Conservation (phyloP, 2,113 vertebrate genomes). For the Prinia subflava region DNA sequence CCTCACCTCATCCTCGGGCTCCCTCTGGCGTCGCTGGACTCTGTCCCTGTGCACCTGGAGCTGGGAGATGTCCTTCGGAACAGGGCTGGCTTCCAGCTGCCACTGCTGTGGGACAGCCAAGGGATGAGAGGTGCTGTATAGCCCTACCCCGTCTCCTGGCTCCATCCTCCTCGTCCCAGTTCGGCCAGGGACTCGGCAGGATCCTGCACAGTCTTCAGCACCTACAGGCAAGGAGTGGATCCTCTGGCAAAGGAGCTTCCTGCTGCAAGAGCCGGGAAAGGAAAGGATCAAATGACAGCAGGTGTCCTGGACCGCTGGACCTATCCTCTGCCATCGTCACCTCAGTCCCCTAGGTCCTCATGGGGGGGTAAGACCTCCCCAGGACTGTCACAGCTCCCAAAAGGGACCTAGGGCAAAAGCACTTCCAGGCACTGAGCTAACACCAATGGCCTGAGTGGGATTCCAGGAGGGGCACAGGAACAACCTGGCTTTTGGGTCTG, state of each 20-base stretch:
- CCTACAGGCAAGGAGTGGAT: neutral
- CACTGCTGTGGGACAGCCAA: neutral
- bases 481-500: neutral
- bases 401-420: neutral
- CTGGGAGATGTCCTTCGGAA: neutral
- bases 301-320: neutral
- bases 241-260: neutral
- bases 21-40: rapidly evolving
- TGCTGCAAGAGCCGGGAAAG: neutral
- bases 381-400: neutral
- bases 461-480: too few relatives aligned
- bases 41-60: neutral
- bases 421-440: neutral
- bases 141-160: too few relatives aligned
- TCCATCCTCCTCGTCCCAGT: neutral
- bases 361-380: too few relatives aligned
- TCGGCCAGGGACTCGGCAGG: too few relatives aligned
- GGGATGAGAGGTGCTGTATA: neutral
- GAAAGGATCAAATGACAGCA: neutral
- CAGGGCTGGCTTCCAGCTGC: neutral
- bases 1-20: neutral
- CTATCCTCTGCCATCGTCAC: neutral
- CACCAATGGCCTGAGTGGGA: neutral
- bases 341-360: neutral
- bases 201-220: neutral